phyloP scores from a whole-genome alignment of 2,888 invertebrate genomes.

The Ferrisia virgata region DNA sequence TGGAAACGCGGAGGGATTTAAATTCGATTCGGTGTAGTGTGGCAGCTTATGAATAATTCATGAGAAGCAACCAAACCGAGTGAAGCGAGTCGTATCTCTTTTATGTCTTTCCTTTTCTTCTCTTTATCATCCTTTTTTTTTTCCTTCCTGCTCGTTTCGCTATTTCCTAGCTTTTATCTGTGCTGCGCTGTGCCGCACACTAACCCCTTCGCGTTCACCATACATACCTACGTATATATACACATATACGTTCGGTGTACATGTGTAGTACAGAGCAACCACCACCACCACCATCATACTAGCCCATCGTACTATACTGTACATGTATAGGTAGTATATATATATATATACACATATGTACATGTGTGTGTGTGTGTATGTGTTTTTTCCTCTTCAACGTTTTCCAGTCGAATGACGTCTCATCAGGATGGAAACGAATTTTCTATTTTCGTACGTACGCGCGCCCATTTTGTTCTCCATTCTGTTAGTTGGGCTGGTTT shows the following conservation, averaged over 20 bases:
- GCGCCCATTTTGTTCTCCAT: neutral
- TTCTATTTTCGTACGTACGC: conserved; percentile 32
- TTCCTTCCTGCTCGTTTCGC: conserved; percentile 20
- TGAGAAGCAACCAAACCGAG: conserved; percentile 45
- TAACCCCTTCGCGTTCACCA: conserved; percentile 40
- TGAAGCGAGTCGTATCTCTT: conserved; percentile 45
- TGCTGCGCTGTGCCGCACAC: conserved; percentile 25
- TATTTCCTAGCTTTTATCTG: conserved; percentile 43
- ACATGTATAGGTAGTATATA: too few species aligned
- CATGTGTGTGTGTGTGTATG: neutral
- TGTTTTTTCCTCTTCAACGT: conserved; percentile 34
- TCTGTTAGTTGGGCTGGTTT: neutral
- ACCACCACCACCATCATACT: neutral
- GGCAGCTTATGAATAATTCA: conserved; percentile 46
- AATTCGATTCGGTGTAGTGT: conserved; percentile 44
- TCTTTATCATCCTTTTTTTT: conserved; percentile 22
- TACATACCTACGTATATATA: neutral
- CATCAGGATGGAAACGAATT: conserved; percentile 44
- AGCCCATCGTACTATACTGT: too few species aligned
- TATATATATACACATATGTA: neutral
- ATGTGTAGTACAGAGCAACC: neutral
- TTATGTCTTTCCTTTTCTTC: conserved; percentile 41
- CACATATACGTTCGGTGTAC: neutral
- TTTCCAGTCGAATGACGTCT: conserved; percentile 45
- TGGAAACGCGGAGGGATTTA: conserved; percentile 33